Evolutionary conservation across 2,888 invertebrate genomes (phyloP).

Genomic region (Spisula solida): DNA sequence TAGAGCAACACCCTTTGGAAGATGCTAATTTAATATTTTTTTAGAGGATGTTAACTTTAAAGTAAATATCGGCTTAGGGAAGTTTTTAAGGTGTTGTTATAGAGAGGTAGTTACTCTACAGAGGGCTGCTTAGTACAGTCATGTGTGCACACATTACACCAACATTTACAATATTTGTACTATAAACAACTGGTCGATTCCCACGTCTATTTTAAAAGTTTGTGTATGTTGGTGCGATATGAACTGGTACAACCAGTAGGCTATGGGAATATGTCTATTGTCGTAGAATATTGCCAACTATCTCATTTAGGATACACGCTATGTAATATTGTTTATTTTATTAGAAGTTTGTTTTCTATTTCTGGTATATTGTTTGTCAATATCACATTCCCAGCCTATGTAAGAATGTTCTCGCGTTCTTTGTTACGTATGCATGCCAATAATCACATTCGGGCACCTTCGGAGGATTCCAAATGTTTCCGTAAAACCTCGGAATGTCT

Average conservation of each 20-base stretch:
- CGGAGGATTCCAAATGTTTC: not conserved
- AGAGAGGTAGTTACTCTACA: too few species aligned
- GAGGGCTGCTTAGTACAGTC: too few species aligned
- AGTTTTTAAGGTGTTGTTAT: too few species aligned
- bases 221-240: too few species aligned
- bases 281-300: not conserved
- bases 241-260: not conserved
- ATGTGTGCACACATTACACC: too few species aligned
- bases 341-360: not conserved
- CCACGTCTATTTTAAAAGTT: too few species aligned
- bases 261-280: not conserved
- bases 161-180: too few species aligned
- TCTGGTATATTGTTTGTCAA: conserved; percentile 8
- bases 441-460: not conserved
- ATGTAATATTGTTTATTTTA: not conserved
- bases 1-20: too few species aligned
- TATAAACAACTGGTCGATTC: too few species aligned
- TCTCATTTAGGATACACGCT: not conserved
- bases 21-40: too few species aligned
- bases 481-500: not conserved
- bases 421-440: conserved; percentile 1
- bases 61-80: too few species aligned
- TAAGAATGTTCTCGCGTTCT: not conserved
- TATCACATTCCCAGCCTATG: not conserved
- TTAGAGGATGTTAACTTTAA: too few species aligned